Percentiles rank a stretch among this genome's conserved stretches.
Evolutionary conservation across 2,113 vertebrate genomes (phyloP).

Genomic region (Haemorhous mexicanus): DNA sequence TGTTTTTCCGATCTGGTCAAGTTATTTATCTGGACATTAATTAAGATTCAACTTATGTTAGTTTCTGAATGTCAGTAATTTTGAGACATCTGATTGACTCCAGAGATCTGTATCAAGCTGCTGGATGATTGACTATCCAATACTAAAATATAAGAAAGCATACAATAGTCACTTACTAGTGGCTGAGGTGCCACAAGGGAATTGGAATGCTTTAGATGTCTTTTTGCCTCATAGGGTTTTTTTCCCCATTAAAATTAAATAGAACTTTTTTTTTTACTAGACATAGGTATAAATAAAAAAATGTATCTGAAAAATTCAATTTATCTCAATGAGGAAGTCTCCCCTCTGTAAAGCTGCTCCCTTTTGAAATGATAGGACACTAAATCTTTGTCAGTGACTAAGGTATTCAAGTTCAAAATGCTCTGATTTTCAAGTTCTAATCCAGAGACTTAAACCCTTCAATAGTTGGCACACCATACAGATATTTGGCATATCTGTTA

Average conservation of each 20-base stretch:
- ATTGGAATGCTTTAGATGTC: not conserved
- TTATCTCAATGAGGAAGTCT: not conserved
- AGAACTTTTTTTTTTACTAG: not conserved
- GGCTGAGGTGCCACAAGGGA: not conserved
- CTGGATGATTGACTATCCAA: not conserved
- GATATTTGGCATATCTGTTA: not conserved
- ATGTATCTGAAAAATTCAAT: not conserved
- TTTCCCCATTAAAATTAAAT: not conserved
- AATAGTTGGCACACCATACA: not conserved
- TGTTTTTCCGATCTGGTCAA: not conserved
- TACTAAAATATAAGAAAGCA: not conserved
- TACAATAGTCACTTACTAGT: not conserved
- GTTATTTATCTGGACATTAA: not conserved
- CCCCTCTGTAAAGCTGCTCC: not conserved
- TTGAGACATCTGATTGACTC: not conserved
- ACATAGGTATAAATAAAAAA: not conserved
- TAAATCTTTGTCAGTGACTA: not conserved
- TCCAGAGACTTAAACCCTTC: not conserved
- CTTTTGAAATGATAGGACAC: not conserved
- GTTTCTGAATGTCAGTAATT: not conserved
- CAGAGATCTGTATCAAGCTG: not conserved
- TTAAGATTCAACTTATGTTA: not conserved
- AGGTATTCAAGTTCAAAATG: not conserved
- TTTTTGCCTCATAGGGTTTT: not conserved
- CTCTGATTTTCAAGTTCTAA: not conserved